phyloP scores from a whole-genome alignment of 2,888 invertebrate genomes.

The Euzetes globulus region DNA sequence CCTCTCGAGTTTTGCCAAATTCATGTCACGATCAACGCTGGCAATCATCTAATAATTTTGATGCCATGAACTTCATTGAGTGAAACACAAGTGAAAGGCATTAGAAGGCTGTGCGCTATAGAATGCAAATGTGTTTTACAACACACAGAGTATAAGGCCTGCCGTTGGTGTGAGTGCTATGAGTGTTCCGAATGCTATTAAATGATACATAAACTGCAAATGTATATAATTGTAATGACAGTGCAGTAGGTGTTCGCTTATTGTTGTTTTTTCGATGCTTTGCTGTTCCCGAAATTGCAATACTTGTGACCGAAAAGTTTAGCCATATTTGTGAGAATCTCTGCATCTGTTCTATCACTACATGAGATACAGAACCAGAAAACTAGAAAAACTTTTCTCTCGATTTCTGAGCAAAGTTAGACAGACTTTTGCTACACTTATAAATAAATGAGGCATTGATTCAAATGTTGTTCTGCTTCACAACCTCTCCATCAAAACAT shows the following conservation, averaged over 20 bases:
- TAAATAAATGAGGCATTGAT: constrained; percentile 23
- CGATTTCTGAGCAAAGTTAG: not conserved
- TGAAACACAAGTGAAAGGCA: constrained; percentile 8
- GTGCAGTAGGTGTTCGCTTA: not conserved
- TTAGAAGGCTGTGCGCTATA: constrained; percentile 17
- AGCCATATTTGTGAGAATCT: not conserved
- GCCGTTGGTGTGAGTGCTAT: not conserved
- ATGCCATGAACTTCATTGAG: constrained; percentile 23
- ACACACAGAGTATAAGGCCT: not conserved
- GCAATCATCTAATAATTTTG: constrained; percentile 28
- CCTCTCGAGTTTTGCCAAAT: constrained; percentile 22
- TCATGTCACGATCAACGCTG: constrained; percentile 9
- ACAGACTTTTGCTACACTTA: not conserved
- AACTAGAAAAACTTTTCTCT: not conserved
- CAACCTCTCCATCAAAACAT: constrained; percentile 17
- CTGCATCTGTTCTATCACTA: constrained; percentile 12
- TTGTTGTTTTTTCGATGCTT: not conserved
- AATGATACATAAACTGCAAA: not conserved
- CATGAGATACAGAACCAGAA: not conserved
- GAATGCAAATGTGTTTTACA: constrained; percentile 26
- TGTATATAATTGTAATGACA: constrained; percentile 9
- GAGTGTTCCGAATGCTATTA: not conserved
- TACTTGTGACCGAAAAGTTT: not conserved
- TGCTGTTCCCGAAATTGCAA: not conserved
- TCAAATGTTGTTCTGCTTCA: constrained; percentile 13